phyloP scores from a whole-genome alignment of 1,140 invertebrate genomes.

The Eriosoma lanigerum region DNA sequence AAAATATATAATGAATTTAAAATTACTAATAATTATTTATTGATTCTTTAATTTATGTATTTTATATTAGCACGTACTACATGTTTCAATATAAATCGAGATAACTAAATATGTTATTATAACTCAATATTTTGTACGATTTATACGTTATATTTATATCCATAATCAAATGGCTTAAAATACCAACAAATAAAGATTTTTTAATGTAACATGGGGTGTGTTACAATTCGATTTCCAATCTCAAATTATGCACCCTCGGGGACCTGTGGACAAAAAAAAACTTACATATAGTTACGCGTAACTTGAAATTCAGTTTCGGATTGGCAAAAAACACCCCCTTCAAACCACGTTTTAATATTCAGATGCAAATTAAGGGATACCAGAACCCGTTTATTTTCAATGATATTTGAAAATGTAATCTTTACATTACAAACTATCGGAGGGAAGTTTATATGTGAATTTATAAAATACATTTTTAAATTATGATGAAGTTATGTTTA shows the following conservation, averaged over 20 bases:
- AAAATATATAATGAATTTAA: too few species aligned
- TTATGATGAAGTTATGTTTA: background rate
- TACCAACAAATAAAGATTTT: slow-evolving; percentile 26
- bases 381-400: background rate
- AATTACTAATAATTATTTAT: too few species aligned
- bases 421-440: background rate
- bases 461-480: slow-evolving; percentile 15
- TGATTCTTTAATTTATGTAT: too few species aligned
- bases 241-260: slow-evolving; percentile 25
- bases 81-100: too few species aligned
- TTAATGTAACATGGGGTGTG: background rate
- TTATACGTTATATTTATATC: too few species aligned
- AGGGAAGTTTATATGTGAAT: slow-evolving; percentile 4
- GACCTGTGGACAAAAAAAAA: slow-evolving; percentile 19
- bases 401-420: slow-evolving; percentile 45
- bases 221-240: slow-evolving; percentile 44
- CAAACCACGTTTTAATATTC: slow-evolving; percentile 47
- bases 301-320: slow-evolving; percentile 37
- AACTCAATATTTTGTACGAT: too few species aligned
- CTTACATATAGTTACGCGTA: background rate
- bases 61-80: too few species aligned
- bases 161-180: slow-evolving; percentile 31
- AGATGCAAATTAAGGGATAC: slow-evolving; percentile 47
- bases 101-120: too few species aligned
- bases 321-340: slow-evolving; percentile 44